A percentile compares a stretch with the other conserved stretches of the same genome.
Evolutionary conservation across 2,797 vertebrate species (phyloP).

Genomic region (Lepilemur ruficaudatus): DNA sequence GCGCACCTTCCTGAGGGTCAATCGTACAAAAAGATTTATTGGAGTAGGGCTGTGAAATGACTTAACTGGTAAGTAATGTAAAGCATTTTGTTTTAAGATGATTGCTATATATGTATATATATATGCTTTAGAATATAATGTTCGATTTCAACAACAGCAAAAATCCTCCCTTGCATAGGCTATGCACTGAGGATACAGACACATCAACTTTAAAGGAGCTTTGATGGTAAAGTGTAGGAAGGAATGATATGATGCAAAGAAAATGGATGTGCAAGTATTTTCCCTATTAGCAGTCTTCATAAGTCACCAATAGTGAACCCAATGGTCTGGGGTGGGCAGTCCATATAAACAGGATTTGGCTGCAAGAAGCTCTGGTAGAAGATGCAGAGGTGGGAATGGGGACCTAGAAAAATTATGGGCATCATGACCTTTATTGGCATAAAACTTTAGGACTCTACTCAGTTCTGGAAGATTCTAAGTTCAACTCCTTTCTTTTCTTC

Average conservation of each 20-base stretch:
- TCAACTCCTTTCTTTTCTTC: background rate
- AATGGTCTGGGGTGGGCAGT: background rate
- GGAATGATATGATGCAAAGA: background rate
- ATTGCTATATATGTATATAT: background rate
- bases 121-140: background rate
- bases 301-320: background rate
- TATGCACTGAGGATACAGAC: background rate
- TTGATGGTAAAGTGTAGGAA: background rate
- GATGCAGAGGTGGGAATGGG: background rate
- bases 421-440: background rate
- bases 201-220: background rate
- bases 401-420: background rate
- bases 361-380: background rate
- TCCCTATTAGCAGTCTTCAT: background rate
- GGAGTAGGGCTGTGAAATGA: background rate
- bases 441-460: background rate
- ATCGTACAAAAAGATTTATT: slow-evolving; percentile 34
- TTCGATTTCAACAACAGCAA: slow-evolving; percentile 17
- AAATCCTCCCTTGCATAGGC: background rate
- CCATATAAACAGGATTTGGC: background rate
- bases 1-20: slow-evolving; percentile 34
- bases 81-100: slow-evolving; percentile 42
- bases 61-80: slow-evolving; percentile 17
- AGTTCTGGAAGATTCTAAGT: background rate
- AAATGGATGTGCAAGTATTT: background rate